Evolutionary conservation across 2,113 vertebrate genomes (phyloP).

Genomic region (Saccopteryx bilineata): DNA sequence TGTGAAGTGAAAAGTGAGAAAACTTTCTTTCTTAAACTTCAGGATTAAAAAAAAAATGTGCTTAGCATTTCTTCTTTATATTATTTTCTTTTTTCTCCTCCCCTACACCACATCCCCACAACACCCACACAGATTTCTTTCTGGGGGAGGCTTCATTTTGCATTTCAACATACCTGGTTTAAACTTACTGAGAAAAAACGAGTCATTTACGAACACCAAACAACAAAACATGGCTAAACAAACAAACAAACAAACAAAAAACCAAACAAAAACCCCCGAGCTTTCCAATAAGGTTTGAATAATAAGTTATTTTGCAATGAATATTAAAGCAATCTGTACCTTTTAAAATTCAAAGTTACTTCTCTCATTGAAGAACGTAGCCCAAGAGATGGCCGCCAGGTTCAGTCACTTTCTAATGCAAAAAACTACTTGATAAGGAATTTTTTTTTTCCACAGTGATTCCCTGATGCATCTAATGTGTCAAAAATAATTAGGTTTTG

Average conservation of each 20-base stretch:
- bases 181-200: constrained; percentile 80
- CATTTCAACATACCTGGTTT: constrained; percentile 79
- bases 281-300: constrained; percentile 94
- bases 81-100: constrained; percentile 27
- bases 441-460: constrained; percentile 93
- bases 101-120: background rate
- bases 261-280: constrained; percentile 88
- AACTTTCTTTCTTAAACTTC: constrained; percentile 66
- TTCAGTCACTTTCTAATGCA: constrained; percentile 97
- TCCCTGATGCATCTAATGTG: constrained; percentile 99
- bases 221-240: constrained; percentile 81
- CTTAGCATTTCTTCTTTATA: constrained; percentile 19
- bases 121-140: background rate
- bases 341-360: constrained; percentile 98
- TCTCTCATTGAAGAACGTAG: constrained; percentile 94
- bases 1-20: constrained; percentile 35
- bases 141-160: constrained; percentile 63
- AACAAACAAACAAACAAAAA: background rate
- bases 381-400: constrained; percentile 96
- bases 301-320: constrained; percentile 98
- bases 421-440: constrained; percentile 97
- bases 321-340: constrained; percentile 99
- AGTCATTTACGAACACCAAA: constrained; percentile 88
- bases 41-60: background rate
- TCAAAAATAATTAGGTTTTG: constrained; percentile 99